These are phyloP conservation scores for Spisula solida DNA, from an alignment of 2,888 invertebrate genomes.

Conservation along the genomic window DNA sequence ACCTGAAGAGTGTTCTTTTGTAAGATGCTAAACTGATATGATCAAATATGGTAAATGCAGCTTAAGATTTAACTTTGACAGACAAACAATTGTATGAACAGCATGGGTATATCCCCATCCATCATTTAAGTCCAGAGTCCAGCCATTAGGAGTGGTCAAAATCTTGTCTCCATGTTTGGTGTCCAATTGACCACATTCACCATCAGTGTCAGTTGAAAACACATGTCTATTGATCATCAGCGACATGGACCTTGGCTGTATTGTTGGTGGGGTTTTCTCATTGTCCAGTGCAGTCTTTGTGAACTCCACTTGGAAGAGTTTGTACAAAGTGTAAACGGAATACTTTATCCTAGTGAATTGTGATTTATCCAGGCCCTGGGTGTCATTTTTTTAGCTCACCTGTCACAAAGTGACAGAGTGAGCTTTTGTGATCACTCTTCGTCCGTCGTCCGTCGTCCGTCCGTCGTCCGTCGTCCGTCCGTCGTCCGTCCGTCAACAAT, in stretches of 20 bases:
- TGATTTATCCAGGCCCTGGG: background rate
- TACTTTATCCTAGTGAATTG: background rate
- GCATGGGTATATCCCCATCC: background rate
- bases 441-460: too few species aligned
- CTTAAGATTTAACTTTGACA: slow-evolving; percentile 19
- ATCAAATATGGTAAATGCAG: background rate
- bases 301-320: background rate
- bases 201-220: slow-evolving; percentile 9
- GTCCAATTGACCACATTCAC: background rate
- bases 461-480: too few species aligned
- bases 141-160: slow-evolving; percentile 9
- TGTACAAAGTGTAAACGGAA: background rate
- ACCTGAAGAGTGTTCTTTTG: background rate
- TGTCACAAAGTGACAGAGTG: too few species aligned
- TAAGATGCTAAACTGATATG: background rate
- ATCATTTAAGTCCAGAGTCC: background rate
- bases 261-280: slow-evolving; percentile 12
- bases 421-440: too few species aligned
- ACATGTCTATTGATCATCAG: background rate
- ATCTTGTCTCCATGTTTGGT: background rate
- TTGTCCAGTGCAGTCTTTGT: background rate
- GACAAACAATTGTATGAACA: background rate
- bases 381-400: too few species aligned
- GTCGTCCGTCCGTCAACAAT: too few species aligned
- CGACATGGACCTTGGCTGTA: slow-evolving; percentile 20